Evolutionary conservation across 2,797 vertebrate species (phyloP), one percentile per base, ranked within the genome.

Genomic region (Petrocephalus sullivani): DNA sequence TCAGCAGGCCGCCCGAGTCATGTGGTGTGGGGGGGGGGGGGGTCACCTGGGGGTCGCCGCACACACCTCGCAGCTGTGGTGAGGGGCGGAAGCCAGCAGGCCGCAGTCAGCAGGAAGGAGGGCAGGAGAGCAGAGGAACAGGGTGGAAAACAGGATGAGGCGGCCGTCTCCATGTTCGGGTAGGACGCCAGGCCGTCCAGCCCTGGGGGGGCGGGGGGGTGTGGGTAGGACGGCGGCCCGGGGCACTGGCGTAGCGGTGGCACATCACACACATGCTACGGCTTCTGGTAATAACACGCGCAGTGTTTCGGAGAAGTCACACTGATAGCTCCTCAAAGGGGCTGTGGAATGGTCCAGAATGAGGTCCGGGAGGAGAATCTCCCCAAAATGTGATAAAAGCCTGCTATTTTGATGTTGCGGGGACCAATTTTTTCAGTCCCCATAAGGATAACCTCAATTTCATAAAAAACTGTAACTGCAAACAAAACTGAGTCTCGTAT

Each of bases 111-210:
- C 83, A 12, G 64, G 85, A 92, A 90, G 89, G 92, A 90, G 94
- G 90, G 90, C 88, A 91, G 90, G 90, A 90, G 60, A 61, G 16
- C 16, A 41, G 67, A 41, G 28, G 9, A 61, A 8, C 53, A 88
- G 90, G 89, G 88, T 91, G 92, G 94, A 58, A 58, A 57, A 94
- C 94, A 93, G 92, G 93, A 94, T 89, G 90, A 84, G 93, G 94
- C 89, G 85, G 37, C 91, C 82, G 88, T 89, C 92, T 90, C 85
- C 89, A 89, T 90, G 1, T 93, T 89, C 53, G 85, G 89, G 82
- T 9, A 5, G 57, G 75, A 46, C 41, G 41, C 75, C 75, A 81
- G 41, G 53, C 53, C n/a, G 53, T 83, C 78, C 21, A 56, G 49
- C 23, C 51, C 23, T 2, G 23, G 21, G 82, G 41, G 28, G 71